These are phyloP conservation scores for Tolypeutes matacus DNA, from an alignment of 2,797 vertebrate species.

Conservation along the genomic window DNA sequence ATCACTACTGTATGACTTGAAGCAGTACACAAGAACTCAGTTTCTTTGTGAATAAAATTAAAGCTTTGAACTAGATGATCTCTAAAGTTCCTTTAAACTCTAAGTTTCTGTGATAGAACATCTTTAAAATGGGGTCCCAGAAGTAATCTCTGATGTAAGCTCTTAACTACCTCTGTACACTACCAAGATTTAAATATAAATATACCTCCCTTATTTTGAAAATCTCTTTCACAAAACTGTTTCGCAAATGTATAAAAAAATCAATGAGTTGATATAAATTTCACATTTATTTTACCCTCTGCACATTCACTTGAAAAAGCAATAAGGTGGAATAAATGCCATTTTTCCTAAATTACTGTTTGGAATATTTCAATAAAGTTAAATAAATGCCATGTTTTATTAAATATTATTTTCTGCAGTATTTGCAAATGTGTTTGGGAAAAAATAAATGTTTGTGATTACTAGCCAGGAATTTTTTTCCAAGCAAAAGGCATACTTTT, in stretches of 20 bases:
- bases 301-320: not conserved
- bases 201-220: not conserved
- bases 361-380: not conserved
- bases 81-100: not conserved
- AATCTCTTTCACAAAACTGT: not conserved
- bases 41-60: not conserved
- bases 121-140: not conserved
- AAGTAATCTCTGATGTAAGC: not conserved
- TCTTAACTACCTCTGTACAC: not conserved
- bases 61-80: not conserved
- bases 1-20: not conserved
- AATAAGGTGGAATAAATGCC: not conserved
- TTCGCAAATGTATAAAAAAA: not conserved
- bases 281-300: not conserved
- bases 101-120: not conserved
- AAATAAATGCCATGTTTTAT: not conserved
- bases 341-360: not conserved
- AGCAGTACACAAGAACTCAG: not conserved
- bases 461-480: not conserved
- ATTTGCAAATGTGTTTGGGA: not conserved
- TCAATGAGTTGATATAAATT: not conserved
- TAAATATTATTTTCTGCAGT: not conserved
- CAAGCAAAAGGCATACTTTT: not conserved
- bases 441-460: not conserved
- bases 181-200: conserved; percentile 5